Percentiles rank a stretch among this genome's conserved stretches.
Evolutionary conservation across 2,113 vertebrate species (phyloP).

Genomic region (Percina caprodes): DNA sequence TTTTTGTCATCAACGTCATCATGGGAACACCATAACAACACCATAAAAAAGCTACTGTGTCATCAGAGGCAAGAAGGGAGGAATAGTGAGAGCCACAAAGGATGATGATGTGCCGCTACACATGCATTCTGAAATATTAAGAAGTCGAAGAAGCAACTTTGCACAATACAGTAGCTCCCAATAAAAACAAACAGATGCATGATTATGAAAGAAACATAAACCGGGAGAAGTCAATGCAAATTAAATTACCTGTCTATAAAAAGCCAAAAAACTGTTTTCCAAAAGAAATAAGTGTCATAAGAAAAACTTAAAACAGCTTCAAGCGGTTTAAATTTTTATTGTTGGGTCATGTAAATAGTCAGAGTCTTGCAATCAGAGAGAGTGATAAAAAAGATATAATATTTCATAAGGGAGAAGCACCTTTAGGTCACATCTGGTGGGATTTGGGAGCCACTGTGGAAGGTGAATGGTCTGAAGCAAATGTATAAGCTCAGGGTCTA

Average conservation of each 20-base stretch:
- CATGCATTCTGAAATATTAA: conserved; percentile 14
- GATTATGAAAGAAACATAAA: conserved; percentile 23
- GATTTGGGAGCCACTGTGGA: neutral
- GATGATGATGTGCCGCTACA: neutral
- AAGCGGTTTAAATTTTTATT: conserved; percentile 13
- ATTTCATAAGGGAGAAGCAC: neutral
- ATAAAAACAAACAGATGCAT: conserved; percentile 30
- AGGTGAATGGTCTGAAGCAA: neutral
- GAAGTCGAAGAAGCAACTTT: neutral
- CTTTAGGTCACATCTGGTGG: neutral
- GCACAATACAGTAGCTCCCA: neutral
- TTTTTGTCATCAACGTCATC: neutral
- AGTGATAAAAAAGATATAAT: neutral
- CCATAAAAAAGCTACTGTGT: neutral
- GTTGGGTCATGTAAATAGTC: neutral
- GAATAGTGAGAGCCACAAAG: neutral
- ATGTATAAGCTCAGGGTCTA: neutral
- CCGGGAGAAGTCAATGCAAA: neutral
- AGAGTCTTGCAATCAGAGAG: neutral
- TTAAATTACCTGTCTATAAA: neutral
- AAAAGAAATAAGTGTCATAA: neutral
- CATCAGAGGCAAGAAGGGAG: neutral
- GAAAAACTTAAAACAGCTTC: conserved; percentile 4
- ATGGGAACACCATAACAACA: neutral
- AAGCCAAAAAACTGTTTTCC: neutral